A percentile compares a stretch with the other conserved stretches of the same genome.
phyloP scores from a whole-genome alignment of 2,888 invertebrate species.

The Nysson spinosus region DNA sequence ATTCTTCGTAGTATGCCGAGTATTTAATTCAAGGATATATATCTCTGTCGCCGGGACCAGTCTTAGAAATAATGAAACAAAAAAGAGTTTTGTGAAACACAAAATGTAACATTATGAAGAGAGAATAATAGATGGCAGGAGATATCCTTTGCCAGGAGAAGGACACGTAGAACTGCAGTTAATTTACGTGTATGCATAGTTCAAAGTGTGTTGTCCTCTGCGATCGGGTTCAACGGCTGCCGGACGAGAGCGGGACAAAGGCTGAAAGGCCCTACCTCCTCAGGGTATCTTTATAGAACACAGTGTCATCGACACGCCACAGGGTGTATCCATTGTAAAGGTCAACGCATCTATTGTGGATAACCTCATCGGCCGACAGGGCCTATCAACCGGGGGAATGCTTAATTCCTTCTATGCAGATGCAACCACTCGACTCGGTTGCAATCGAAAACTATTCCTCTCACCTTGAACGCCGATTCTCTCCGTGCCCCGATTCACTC shows the following conservation, averaged over 20 bases:
- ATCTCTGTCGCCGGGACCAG: too few relatives aligned
- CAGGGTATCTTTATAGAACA: constrained; percentile 70
- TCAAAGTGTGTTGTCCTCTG: constrained; percentile 66
- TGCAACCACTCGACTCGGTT: constrained; percentile 2
- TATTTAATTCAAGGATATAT: too few relatives aligned
- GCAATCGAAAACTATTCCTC: background rate
- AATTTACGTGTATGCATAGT: constrained; percentile 52
- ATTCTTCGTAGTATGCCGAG: too few relatives aligned
- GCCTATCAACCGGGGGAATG: constrained; percentile 29
- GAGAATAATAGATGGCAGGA: background rate
- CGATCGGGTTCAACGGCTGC: constrained; percentile 65
- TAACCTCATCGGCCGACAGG: constrained; percentile 59
- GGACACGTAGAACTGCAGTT: constrained; percentile 32
- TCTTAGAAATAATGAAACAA: background rate
- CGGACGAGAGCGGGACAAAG: constrained; percentile 62
- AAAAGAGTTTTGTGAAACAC: background rate
- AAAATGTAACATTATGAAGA: too few relatives aligned
- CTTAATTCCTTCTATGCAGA: constrained; percentile 32
- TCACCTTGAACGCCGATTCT: too few relatives aligned
- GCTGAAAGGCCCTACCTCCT: constrained; percentile 61
- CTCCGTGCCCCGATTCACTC: too few relatives aligned
- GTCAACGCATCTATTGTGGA: constrained; percentile 71
- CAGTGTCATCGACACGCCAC: constrained; percentile 67
- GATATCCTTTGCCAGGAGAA: constrained; percentile 32
- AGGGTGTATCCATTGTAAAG: constrained; percentile 68